Conservation (phyloP, 2,888 invertebrate species). For the Yponomeuta plumbellus region DNA sequence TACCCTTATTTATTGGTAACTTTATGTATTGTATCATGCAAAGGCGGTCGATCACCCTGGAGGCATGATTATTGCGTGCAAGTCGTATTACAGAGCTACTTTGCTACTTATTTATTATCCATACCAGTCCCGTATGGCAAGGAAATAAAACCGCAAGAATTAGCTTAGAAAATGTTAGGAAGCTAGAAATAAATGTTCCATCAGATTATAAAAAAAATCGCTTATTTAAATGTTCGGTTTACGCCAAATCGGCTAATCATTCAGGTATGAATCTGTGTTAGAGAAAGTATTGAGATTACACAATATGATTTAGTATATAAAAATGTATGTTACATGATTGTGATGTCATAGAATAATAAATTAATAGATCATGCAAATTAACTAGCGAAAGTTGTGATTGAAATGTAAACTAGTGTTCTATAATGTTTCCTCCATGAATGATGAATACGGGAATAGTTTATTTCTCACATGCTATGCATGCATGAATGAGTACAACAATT, state of each 20-base stretch:
- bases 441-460: background rate
- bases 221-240: background rate
- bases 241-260: slow-evolving; percentile 4
- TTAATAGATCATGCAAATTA: slow-evolving; percentile 19
- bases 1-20: background rate
- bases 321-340: slow-evolving; percentile 17
- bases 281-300: slow-evolving; percentile 14
- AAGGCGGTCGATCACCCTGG: background rate
- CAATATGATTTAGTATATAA: slow-evolving; percentile 12
- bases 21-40: background rate
- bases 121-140: background rate
- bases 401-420: slow-evolving; percentile 22
- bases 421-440: slow-evolving; percentile 6
- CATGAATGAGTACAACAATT: no score
- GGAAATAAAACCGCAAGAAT: slow-evolving; percentile 23
- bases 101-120: background rate
- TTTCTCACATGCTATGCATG: background rate
- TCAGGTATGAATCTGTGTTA: slow-evolving; percentile 4
- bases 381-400: slow-evolving; percentile 23
- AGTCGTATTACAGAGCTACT: background rate
- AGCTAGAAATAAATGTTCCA: background rate
- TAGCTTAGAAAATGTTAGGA: background rate
- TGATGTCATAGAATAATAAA: slow-evolving; percentile 10
- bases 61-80: background rate
- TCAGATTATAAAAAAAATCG: background rate